These are phyloP conservation scores for Euura saliciscinereae DNA, from an alignment of 1,140 invertebrate species.

Conservation along the genomic window DNA sequence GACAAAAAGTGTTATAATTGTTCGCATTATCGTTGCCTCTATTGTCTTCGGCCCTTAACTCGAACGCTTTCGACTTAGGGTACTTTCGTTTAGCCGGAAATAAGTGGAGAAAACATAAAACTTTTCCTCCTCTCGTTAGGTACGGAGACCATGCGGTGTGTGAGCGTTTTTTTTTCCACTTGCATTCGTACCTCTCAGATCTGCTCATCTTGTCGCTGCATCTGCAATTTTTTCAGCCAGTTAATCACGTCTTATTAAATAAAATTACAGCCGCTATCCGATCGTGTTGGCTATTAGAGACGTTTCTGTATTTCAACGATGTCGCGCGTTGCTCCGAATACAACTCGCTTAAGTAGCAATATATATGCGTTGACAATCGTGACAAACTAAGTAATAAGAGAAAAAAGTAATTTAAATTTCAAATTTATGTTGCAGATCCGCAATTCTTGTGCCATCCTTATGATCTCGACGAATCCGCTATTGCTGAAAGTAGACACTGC, in stretches of 20 bases:
- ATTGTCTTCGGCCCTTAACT: neutral
- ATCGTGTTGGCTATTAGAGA: neutral
- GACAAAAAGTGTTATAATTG: neutral
- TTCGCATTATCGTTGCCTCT: neutral
- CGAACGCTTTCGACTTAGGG: conserved; percentile 26
- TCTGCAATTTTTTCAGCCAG: neutral
- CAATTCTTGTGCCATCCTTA: neutral
- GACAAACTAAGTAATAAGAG: neutral
- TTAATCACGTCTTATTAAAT: neutral
- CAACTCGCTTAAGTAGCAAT: neutral
- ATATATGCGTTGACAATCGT: neutral
- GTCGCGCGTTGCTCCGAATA: neutral
- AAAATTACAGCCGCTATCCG: neutral
- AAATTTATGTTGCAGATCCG: neutral
- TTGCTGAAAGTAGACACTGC: too few relatives aligned
- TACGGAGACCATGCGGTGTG: conserved; percentile 13
- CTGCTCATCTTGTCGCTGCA: neutral
- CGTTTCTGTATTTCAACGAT: neutral
- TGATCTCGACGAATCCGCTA: too few relatives aligned
- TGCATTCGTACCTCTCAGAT: neutral
- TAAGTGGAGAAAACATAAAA: conserved; percentile 43
- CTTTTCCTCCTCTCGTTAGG: conserved; percentile 31
- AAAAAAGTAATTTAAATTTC: neutral
- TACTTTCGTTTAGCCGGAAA: conserved; percentile 37
- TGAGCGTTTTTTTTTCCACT: neutral